Percentiles rank a stretch among this genome's conserved stretches.
These are phyloP conservation scores for Myathropa florea DNA, from an alignment of 2,888 invertebrate species.

Conservation along the genomic window DNA sequence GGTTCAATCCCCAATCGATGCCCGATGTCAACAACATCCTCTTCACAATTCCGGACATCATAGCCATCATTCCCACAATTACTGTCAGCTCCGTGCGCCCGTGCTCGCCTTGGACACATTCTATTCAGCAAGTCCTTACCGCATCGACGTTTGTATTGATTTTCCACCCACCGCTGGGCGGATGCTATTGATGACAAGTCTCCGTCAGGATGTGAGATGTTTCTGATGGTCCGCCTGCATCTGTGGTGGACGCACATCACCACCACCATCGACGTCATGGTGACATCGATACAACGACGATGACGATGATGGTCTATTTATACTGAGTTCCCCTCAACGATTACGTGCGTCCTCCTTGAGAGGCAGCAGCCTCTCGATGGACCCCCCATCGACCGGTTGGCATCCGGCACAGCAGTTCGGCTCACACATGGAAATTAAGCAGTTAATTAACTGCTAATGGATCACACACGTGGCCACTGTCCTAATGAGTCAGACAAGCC, in stretches of 20 bases:
- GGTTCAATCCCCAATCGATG: neutral
- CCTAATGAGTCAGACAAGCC: neutral
- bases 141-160: constrained; percentile 16
- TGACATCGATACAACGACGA: neutral
- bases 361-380: too few species aligned
- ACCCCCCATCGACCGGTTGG: neutral
- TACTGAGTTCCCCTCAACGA: neutral
- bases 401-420: too few species aligned
- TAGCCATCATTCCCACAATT: neutral
- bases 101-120: neutral
- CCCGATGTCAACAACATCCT: neutral
- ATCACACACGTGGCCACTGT: neutral
- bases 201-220: neutral
- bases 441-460: neutral
- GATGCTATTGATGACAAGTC: neutral
- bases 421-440: neutral
- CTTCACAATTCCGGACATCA: neutral
- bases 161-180: neutral
- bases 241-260: neutral
- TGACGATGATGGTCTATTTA: constrained; percentile 6
- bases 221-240: constrained; percentile 22
- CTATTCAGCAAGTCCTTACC: neutral
- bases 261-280: neutral
- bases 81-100: neutral
- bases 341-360: neutral